Percentiles rank a stretch among this genome's conserved stretches.
Conservation (phyloP, 2,113 vertebrate species). For the Megaceryle torquata region DNA sequence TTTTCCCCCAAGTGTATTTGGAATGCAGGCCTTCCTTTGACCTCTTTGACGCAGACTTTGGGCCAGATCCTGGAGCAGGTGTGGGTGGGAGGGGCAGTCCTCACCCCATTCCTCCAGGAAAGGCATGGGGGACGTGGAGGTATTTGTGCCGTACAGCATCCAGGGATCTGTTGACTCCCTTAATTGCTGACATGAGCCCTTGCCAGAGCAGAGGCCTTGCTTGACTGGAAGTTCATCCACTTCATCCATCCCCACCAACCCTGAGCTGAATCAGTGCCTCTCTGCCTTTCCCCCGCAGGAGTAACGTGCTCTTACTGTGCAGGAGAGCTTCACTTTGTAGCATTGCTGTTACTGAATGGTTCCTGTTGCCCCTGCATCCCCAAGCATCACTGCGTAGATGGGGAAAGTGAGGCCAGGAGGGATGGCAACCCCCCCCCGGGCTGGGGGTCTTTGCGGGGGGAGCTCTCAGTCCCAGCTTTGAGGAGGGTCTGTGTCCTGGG, state of each 20-base stretch:
- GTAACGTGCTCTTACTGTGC: fast-evolving
- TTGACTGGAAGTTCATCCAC: neutral
- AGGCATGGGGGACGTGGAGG: neutral
- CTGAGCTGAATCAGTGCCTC: neutral
- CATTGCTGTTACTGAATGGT: neutral
- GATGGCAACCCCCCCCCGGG: neutral
- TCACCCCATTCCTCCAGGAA: neutral
- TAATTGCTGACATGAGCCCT: neutral
- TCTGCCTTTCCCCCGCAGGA: neutral
- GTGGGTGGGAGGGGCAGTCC: neutral
- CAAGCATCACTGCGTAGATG: fast-evolving
- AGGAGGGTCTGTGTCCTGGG: neutral
- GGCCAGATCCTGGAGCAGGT: neutral
- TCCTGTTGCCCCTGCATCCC: neutral
- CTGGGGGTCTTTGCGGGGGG: neutral
- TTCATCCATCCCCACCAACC: neutral
- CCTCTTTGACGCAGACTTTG: neutral
- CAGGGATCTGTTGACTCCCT: neutral
- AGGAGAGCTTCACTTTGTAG: neutral
- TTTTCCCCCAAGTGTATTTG: neutral
- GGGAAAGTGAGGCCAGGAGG: neutral
- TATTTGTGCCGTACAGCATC: neutral
- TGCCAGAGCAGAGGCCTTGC: neutral
- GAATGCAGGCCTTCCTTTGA: neutral
- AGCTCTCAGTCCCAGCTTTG: neutral